Conservation (phyloP, 64 coral and sea anemone species). For the Acropora tenuis region DNA sequence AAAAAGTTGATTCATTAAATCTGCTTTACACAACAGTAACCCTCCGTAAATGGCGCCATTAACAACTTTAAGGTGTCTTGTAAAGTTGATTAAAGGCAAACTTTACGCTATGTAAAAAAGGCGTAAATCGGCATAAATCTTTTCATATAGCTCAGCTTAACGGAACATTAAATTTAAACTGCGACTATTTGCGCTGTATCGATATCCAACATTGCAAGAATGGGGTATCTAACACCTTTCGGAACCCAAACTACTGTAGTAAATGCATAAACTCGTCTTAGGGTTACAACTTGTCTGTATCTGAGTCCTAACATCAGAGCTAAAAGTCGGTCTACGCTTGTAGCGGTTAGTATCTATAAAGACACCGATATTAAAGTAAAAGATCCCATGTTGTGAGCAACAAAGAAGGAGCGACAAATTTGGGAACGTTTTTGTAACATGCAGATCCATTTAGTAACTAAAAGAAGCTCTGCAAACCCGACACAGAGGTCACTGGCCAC, state of each 20-base stretch:
- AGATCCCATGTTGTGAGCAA: neutral
- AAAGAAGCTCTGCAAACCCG: neutral
- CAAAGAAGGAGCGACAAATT: neutral
- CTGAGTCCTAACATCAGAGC: neutral
- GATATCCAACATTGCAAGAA: neutral
- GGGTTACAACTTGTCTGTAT: neutral
- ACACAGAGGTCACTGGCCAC: neutral
- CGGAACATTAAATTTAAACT: neutral
- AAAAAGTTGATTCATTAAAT: too few species aligned
- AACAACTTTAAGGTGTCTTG: too few species aligned
- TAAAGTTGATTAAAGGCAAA: too few species aligned
- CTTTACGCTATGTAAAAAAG: too few species aligned
- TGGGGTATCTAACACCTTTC: neutral
- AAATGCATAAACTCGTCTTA: neutral
- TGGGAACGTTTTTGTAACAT: neutral
- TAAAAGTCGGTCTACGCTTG: neutral
- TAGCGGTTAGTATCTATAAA: neutral
- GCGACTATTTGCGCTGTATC: neutral
- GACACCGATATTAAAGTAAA: neutral
- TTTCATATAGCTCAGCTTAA: too few species aligned
- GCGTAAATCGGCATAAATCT: too few species aligned
- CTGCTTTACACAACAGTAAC: too few species aligned
- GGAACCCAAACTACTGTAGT: neutral
- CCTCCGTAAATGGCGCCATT: too few species aligned
- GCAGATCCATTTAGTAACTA: neutral